Evolutionary conservation across 2,113 vertebrate species (phyloP), one percentile per base, ranked within the genome.

Genomic region (Ibidorhyncha struthersii): DNA sequence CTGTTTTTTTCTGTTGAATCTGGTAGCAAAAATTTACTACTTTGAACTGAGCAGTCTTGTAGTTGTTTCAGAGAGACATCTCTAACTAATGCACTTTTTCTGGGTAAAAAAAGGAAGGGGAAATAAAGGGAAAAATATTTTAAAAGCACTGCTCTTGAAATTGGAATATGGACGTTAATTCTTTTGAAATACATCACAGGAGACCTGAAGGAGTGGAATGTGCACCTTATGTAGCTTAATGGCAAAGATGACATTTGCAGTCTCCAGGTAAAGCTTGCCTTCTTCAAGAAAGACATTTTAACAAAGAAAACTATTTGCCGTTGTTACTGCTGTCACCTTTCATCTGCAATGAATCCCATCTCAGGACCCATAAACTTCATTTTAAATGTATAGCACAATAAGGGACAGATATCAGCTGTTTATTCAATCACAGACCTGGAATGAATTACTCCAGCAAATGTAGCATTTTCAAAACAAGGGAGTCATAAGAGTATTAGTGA

Each of bases 31-130:
- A 93, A 59, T n/a, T 56, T 62, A 47, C 8, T 11, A 30, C 30
- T 84, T 66, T 67, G 19, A 80, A 52, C 73, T 34, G 12, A 85
- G 8, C 11, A 32, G 45, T 10, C 9, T 67, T 73, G 14, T 7
- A 49, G 12, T 14, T 26, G 2, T 63, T 97, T 67, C 43, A 85
- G 49, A 71, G 26, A 83, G 26, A 70, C 3, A 6, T 63, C 29
- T 72, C 16, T 25, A 92, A 72, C 8, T 36, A 66, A 25, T 20
- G 3, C 4, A n/a, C 5, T 87, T 89, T 73, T 8, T 41, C 41
- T 74, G 14, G 3, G 2, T 43, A 20, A 83, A 86, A 72, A 30
- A 38, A 6, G 0, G 12, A 6, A 8, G 13, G 4, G 8, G 2
- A 3, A 14, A 23, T 20, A 52, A 18, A 4, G 2, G 4, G 8